Evolutionary conservation across 30 jellyfish, hydroid and myxozoan species (phyloP).

Genomic region (Aurelia sp.): DNA sequence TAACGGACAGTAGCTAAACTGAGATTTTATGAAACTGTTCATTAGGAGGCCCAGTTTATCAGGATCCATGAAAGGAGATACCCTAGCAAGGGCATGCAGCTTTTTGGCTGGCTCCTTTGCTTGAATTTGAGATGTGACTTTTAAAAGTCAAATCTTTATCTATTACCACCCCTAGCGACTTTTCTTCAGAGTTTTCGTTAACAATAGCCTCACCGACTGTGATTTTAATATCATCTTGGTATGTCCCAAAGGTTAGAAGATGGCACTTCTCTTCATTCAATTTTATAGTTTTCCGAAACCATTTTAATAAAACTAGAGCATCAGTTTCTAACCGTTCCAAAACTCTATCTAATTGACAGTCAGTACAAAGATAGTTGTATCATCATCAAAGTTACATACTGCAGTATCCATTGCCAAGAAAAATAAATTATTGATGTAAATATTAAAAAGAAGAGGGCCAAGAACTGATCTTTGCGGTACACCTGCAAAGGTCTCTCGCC

Average conservation of each 20-base stretch:
- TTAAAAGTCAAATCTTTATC: constrained; percentile 38
- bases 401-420: constrained; percentile 10
- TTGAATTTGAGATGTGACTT: constrained; percentile 18
- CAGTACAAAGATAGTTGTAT: background rate
- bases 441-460: constrained; percentile 60
- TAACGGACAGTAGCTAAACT: constrained; percentile 56
- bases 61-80: too few relatives aligned
- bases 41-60: constrained; percentile 7
- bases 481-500: constrained; percentile 35
- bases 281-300: background rate
- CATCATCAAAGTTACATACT: too few relatives aligned
- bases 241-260: background rate
- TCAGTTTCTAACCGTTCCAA: too few relatives aligned
- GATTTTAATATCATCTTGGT: background rate
- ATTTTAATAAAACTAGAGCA: constrained; percentile 9
- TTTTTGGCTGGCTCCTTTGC: constrained; percentile 49
- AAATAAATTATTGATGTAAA: constrained; percentile 14
- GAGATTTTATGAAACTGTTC: constrained; percentile 42
- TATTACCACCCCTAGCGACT: constrained; percentile 35
- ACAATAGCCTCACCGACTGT: constrained; percentile 5
- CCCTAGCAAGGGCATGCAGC: too few relatives aligned
- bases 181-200: background rate
- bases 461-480: constrained; percentile 64
- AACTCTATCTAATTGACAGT: constrained; percentile 4
- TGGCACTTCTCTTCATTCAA: constrained; percentile 5